Conservation (phyloP, 2,113 vertebrate genomes). For the Cervus canadensis region DNA sequence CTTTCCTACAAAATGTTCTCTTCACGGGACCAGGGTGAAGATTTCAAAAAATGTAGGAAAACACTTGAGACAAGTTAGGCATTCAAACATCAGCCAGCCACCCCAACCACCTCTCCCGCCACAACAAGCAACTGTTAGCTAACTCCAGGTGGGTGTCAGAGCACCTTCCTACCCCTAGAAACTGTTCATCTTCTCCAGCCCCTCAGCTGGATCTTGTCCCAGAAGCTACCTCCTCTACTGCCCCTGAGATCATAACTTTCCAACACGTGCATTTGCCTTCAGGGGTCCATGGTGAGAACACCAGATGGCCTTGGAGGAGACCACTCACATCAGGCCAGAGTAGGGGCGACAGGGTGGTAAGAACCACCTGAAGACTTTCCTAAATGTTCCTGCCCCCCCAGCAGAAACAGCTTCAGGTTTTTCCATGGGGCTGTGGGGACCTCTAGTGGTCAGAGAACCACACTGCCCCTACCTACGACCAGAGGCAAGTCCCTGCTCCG, state of each 20-base stretch:
- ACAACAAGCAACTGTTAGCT: neutral
- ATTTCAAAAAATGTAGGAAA: neutral
- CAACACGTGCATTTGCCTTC: neutral
- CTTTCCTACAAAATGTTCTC: neutral
- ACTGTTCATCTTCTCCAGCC: neutral
- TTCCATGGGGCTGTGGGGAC: neutral
- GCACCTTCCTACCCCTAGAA: neutral
- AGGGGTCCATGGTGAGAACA: neutral
- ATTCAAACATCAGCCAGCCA: neutral
- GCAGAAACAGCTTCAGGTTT: neutral
- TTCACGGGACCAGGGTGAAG: neutral
- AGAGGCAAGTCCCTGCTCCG: neutral
- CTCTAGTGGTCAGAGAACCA: conserved; percentile 53
- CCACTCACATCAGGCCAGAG: neutral
- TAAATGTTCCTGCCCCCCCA: neutral
- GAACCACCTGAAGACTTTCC: neutral
- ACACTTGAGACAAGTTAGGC: neutral
- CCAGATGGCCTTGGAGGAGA: neutral
- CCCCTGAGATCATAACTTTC: neutral
- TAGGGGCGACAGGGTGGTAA: neutral
- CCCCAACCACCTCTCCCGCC: neutral
- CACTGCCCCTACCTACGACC: neutral
- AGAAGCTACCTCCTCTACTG: neutral
- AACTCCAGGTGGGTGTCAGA: neutral
- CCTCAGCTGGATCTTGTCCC: neutral